Base-by-base conservation (phyloP, 2,888 invertebrate genomes). In the Hemicrepidius hirtus region DNA sequence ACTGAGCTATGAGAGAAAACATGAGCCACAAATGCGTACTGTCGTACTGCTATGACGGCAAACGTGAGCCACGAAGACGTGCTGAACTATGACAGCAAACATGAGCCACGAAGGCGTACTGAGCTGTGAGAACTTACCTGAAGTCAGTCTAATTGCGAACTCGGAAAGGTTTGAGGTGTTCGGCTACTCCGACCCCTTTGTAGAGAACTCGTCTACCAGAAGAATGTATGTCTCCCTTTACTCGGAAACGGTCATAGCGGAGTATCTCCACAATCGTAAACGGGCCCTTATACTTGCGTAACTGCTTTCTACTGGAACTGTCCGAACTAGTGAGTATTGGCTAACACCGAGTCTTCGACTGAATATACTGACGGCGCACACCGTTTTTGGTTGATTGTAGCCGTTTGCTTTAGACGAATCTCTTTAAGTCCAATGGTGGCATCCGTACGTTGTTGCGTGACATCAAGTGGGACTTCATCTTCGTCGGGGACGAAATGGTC, bases 211-310 rank as follows among this genome's bases (percentile, higher is more conserved):
- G n/a, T n/a, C n/a, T n/a, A n/a, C n/a, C n/a, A n/a, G n/a, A n/a
- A n/a, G n/a, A n/a, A n/a, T n/a, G n/a, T n/a, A n/a, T n/a, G n/a
- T n/a, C n/a, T n/a, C n/a, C n/a, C n/a, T n/a, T n/a, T 37, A 40
- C 40, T 13, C 40, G 40, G n/a, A 13, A 40, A 40, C 40, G 40
- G 40, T 40, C 40, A n/a, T 40, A 1, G 13, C 1, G 40, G 13
- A 40, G 40, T 13, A 66, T n/a, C 35, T 53, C 12, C n/a, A 59
- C 44, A 3, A 72, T 35, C 40, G 24, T 32, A 16, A 72, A 72
- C 0, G 73, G 70, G 9, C 73, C 73, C 50, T 70, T 69, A 16
- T 21, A 73, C 20, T 35, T 20, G 0, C 50, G 62, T 10, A 70
- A 20, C 35, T 65, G 28, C 21, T 73, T 71, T 18, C 32, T 65